Evolutionary conservation across 2,113 vertebrate genomes (phyloP), one percentile per base, ranked within the genome.

Genomic region (Urocolius indicus): DNA sequence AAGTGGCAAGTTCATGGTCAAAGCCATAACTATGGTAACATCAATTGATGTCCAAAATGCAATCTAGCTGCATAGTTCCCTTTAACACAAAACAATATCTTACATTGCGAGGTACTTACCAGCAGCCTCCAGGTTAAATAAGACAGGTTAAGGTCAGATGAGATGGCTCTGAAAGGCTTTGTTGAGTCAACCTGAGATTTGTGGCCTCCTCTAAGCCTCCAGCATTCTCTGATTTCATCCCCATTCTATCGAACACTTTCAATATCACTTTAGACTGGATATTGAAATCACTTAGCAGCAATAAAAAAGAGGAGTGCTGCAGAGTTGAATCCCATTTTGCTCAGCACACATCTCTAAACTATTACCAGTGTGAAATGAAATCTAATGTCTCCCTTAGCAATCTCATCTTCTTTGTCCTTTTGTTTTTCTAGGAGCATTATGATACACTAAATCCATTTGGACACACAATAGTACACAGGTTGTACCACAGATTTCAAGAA

Each of bases 291-390:
- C 76, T 96, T 96, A 96, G 85, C 45, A 77, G 94, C 88, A 94
- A 94, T 96, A 95, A 96, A 93, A 91, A 66, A 94, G 84, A 93
- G 36, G 68, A 92, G 85, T 46, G 79, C 76, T 72, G 32, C 83
- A 95, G 87, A 96, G 94, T 67, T 94, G 81, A 95, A 96, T 94
- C 87, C 55, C 82, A 63, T 92, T 96, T 96, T 88, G 72, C 85
- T 92, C 92, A 52, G 87, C 73, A 89, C 90, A 87, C 76, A 67
- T 74, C 79, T 93, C 90, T 88, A 68, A 95, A 94, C 86, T 87
- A 93, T 92, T 95, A 96, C 87, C 95, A 94, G 61, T 74, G 93
- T 95, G 90, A 97, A 96, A 96, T 94, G 93, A 94, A 93, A 96
- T 96, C 82, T 95, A 95, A 95, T 86, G 68, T 74, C 92, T 96